Evolutionary conservation across 2,113 vertebrate genomes (phyloP).

Genomic region (Motacilla alba): DNA sequence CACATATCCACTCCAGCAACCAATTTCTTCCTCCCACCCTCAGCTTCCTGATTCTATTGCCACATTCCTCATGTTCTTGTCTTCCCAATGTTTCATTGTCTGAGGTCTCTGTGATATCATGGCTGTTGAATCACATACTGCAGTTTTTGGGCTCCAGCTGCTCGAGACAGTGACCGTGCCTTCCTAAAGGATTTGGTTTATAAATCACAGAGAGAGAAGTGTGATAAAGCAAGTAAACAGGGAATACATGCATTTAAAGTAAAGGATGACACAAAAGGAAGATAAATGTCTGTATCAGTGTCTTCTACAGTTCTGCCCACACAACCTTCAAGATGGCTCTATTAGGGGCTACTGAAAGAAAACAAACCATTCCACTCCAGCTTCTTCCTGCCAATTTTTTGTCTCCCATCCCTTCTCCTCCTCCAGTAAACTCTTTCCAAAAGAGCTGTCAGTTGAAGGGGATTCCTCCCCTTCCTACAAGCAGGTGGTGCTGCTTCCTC

Average conservation of each 20-base stretch:
- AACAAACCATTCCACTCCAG: neutral
- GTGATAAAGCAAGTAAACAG: neutral
- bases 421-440: neutral
- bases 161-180: neutral
- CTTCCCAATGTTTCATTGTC: neutral
- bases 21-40: neutral
- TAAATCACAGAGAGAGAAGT: neutral
- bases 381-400: neutral
- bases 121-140: neutral
- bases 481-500: neutral
- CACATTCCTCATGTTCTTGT: rapidly evolving
- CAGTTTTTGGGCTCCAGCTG: neutral
- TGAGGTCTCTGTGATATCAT: neutral
- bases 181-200: neutral
- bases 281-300: neutral
- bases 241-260: neutral
- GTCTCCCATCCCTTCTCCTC: neutral
- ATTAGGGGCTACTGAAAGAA: neutral
- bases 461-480: neutral
- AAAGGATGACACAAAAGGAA: neutral
- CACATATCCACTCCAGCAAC: neutral
- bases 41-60: neutral
- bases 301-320: neutral
- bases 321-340: neutral
- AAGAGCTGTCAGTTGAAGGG: neutral